Conservation (phyloP, 2,797 vertebrate species). For the Salarias fasciatus region DNA sequence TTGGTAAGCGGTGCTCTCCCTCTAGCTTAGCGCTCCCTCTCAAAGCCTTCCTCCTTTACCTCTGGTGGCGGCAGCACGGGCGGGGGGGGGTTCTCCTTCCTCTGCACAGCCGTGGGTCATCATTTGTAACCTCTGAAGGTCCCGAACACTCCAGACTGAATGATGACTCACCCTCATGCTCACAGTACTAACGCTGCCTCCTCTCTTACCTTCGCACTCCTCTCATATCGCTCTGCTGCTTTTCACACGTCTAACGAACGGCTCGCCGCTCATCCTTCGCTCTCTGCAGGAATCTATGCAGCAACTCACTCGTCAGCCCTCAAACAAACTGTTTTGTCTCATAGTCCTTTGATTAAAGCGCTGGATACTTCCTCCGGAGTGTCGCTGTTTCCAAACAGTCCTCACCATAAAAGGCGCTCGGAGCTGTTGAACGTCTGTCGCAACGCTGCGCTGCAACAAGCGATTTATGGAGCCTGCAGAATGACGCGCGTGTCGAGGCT, state of each 20-base stretch:
- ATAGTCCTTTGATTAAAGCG: too few relatives aligned
- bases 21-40: constrained; percentile 54
- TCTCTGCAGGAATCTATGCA: too few relatives aligned
- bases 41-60: constrained; percentile 25
- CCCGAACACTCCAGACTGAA: constrained; percentile 27
- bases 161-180: constrained; percentile 48
- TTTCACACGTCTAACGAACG: constrained; percentile 31
- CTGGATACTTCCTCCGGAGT: too few relatives aligned
- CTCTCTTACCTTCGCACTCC: constrained; percentile 19
- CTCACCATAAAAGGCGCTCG: too few relatives aligned
- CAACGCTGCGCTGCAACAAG: too few relatives aligned
- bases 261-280: constrained; percentile 17
- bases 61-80: constrained; percentile 6
- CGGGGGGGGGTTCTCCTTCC: constrained; percentile 11
- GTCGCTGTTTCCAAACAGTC: too few relatives aligned
- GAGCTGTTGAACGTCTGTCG: too few relatives aligned
- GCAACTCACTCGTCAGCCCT: too few relatives aligned
- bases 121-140: constrained; percentile 44
- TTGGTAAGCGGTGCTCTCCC: constrained; percentile 90
- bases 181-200: constrained; percentile 35
- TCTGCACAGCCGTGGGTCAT: constrained; percentile 38
- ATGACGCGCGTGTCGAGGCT: too few relatives aligned
- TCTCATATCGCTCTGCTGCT: not conserved
- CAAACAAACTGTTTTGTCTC: too few relatives aligned
- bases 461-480: too few relatives aligned